These are phyloP conservation scores for Rhorus exstirpatorius DNA, from an alignment of 2,888 invertebrate genomes.

Conservation along the genomic window DNA sequence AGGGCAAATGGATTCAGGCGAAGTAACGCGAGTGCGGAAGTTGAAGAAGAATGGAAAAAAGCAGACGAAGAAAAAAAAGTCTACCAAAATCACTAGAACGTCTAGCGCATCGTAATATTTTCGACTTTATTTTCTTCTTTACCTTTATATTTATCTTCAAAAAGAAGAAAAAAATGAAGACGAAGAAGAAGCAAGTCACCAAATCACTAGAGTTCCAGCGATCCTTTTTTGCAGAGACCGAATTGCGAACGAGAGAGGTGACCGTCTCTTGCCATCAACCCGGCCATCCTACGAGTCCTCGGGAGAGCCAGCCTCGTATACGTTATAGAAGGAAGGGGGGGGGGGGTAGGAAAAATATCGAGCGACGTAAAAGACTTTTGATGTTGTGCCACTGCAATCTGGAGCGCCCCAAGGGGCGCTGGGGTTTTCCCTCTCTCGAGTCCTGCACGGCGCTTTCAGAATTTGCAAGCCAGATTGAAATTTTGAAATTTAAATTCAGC, in stretches of 20 bases:
- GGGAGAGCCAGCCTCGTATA: conserved; percentile 49
- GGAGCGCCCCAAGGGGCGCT: conserved; percentile 75
- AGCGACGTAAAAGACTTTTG: conserved; percentile 84
- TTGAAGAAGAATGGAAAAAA: conserved; percentile 4
- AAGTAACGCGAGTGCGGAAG: conserved; percentile 2
- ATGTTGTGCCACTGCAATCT: conserved; percentile 83
- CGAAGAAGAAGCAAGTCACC: no score
- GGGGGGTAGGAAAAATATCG: conserved; percentile 74
- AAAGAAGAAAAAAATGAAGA: neutral
- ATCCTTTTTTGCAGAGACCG: conserved; percentile 8
- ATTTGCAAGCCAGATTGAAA: conserved; percentile 88
- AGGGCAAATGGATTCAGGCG: no score
- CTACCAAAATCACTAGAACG: neutral
- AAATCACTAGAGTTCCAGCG: neutral
- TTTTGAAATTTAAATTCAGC: conserved; percentile 87
- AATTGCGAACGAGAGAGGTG: conserved; percentile 51
- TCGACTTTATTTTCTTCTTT: conserved; percentile 8
- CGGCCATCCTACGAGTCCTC: conserved; percentile 72
- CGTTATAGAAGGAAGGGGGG: conserved; percentile 51
- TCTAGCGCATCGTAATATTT: neutral
- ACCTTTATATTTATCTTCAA: neutral
- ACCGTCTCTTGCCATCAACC: conserved; percentile 42
- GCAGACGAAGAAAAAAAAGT: neutral
- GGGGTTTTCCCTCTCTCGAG: conserved; percentile 66
- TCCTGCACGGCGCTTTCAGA: conserved; percentile 76